Evolutionary conservation across 1,140 invertebrate genomes (phyloP), one percentile per base, ranked within the genome.

Genomic region (Pogonognathellus flavescens): DNA sequence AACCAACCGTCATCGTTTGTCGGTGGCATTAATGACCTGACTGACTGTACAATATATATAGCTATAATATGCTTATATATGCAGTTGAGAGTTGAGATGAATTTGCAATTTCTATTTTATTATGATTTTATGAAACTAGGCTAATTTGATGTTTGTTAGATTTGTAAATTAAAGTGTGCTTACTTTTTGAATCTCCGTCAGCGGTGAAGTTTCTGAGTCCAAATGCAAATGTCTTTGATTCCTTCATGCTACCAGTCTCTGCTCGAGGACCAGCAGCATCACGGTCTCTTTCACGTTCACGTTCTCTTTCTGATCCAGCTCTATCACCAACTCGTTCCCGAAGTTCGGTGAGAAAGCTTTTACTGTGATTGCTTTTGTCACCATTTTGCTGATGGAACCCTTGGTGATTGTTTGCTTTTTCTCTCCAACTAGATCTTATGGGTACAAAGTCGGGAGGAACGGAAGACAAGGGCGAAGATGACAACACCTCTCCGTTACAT

Each of bases 181-280:
- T 76, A 76, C 70, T 31, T 76, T 76, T 76, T 10, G 70, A 76
- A 57, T 81, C 66, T 50, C 49, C 66, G 72, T 52, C 50, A 9
- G 59, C 60, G 4, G 87, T 52, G 18, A 82, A 85, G 70, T 86
- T 66, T 49, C 82, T 80, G 3, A 88, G 76, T 70, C 87, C 87
- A 57, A 88, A 88, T 8, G 87, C 83, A 83, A 88, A 88, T 5
- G 87, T 86, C 53, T 88, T 86, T 13, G 87, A 88, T 49, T 88
- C 87, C 41, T 88, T 88, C 87, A 88, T 88, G 52, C 83, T 87
- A 6, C 84, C 83, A 16, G 84, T 62, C 41, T 83, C 82, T 41
- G 55, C 57, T 57, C 55, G 55, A 83, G 55, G 49, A 50, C 59
- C 82, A 13, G 57, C 25, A n/a, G 72, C 22, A 14, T 84, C 83